Evolutionary conservation across 2,888 invertebrate genomes (phyloP).

Genomic region (Scaptomyza reducta): DNA sequence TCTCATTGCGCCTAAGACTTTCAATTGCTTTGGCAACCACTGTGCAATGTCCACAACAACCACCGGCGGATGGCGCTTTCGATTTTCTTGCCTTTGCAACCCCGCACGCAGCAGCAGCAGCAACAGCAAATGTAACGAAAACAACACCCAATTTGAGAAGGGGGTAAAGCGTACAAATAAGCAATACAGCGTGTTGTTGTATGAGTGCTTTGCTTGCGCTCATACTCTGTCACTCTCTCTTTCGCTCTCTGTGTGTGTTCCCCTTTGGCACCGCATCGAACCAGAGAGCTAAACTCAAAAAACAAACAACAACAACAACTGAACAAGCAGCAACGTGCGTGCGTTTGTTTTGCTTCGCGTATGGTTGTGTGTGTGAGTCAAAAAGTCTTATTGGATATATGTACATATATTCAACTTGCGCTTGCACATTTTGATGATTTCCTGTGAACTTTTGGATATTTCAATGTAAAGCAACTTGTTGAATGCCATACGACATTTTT

Average conservation of each 20-base stretch:
- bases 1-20: not conserved
- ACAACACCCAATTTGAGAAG: constrained; percentile 29
- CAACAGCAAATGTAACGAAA: constrained; percentile 24
- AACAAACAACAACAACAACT: constrained; percentile 17
- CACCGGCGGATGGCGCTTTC: constrained; percentile 62
- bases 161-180: constrained; percentile 45
- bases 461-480: constrained; percentile 79
- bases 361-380: constrained; percentile 24
- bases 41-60: constrained; percentile 53
- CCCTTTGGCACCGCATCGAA: constrained; percentile 34
- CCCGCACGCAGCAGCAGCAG: constrained; percentile 59
- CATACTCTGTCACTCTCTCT: not conserved
- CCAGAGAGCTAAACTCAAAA: constrained; percentile 43
- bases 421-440: constrained; percentile 76
- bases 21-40: constrained; percentile 37
- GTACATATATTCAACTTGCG: constrained; percentile 47
- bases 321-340: constrained; percentile 5
- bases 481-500: constrained; percentile 64
- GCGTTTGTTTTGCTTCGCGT: constrained; percentile 15
- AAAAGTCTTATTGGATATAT: constrained; percentile 52
- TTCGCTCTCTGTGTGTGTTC: not conserved
- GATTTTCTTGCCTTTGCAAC: constrained; percentile 69
- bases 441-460: constrained; percentile 80
- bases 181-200: constrained; percentile 40
- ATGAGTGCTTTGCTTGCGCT: constrained; percentile 15